These are phyloP conservation scores for Porites lutea DNA, from an alignment of 64 coral and sea anemone species.

Conservation along the genomic window DNA sequence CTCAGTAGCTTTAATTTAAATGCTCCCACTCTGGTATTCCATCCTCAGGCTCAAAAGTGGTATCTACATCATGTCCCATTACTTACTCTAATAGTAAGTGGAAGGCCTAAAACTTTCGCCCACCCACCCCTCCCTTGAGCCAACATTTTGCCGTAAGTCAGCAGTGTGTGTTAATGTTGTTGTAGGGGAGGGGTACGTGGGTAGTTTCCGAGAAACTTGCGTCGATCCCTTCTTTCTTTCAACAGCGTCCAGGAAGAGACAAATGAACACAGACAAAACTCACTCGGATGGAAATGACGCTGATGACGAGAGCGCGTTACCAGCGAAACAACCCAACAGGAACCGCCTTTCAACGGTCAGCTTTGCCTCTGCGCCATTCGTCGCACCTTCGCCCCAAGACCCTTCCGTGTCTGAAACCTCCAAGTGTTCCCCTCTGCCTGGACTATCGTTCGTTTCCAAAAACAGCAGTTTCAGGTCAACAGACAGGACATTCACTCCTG, in stretches of 20 bases:
- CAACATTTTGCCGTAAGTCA: no score
- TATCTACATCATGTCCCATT: no score
- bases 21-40: no score
- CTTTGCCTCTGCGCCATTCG: conserved; percentile 69
- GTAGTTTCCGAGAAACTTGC: no score
- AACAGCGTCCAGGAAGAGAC: conserved; percentile 70
- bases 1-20: no score
- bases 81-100: no score
- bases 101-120: no score
- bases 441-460: conserved; percentile 57
- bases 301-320: conserved; percentile 45
- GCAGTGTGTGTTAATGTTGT: no score
- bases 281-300: conserved; percentile 48
- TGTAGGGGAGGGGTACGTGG: no score
- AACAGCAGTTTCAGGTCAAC: conserved; percentile 13
- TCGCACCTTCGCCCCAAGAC: conserved; percentile 27
- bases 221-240: neutral
- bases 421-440: neutral
- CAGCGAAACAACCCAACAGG: conserved; percentile 36
- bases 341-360: conserved; percentile 77
- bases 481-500: conserved; percentile 64
- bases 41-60: no score
- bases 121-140: no score
- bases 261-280: conserved; percentile 44
- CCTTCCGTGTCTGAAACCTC: neutral